Percentiles rank a stretch among this genome's conserved stretches.
Conservation (phyloP, 2,113 vertebrate species). For the Halcyon malimbica region DNA sequence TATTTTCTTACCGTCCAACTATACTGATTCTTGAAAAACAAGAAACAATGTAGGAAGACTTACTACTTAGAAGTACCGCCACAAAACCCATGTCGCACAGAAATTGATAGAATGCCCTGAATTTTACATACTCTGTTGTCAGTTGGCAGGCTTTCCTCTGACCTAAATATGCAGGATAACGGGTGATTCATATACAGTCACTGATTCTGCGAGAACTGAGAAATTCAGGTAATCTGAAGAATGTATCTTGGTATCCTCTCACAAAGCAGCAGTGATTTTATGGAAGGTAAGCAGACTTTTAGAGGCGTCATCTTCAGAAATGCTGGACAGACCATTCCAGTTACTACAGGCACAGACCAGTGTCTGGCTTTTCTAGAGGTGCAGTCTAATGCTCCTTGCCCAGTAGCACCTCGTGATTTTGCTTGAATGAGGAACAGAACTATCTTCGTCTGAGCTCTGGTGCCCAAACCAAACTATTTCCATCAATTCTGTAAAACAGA, state of each 20-base stretch:
- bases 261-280: not conserved
- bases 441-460: not conserved
- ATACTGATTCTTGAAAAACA: not conserved
- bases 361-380: not conserved
- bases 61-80: not conserved
- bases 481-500: not conserved
- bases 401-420: not conserved
- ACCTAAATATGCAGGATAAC: not conserved
- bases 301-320: not conserved
- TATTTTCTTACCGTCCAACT: not conserved
- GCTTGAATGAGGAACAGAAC: not conserved
- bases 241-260: not conserved
- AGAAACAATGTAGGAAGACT: not conserved
- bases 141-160: not conserved
- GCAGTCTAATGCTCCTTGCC: not conserved
- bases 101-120: not conserved
- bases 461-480: not conserved
- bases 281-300: not conserved
- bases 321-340: not conserved
- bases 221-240: not conserved
- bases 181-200: not conserved
- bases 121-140: not conserved
- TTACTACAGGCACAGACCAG: not conserved
- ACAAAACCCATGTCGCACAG: not conserved
- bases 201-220: not conserved